Evolutionary conservation across 2,797 vertebrate genomes (phyloP), one percentile per base, ranked within the genome.

Genomic region (Alfaro cultratus): DNA sequence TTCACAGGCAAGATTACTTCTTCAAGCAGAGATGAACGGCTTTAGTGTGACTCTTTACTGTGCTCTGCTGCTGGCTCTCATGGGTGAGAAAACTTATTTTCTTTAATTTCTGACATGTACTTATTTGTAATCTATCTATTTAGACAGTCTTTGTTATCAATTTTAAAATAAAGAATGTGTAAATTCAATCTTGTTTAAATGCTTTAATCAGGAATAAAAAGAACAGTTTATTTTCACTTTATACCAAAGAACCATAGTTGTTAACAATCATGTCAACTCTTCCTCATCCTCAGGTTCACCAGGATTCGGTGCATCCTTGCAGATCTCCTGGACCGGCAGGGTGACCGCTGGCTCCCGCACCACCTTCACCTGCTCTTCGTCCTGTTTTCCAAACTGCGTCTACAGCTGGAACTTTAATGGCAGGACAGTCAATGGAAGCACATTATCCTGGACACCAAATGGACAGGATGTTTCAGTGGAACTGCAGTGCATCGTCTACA

Each of bases 371-470:
- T 91, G 89, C 70, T 85, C 83, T 45, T 90, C 86, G 6, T 49
- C 72, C 8, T 94, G 92, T 84, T 53, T 55, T 15, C 31, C 77
- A 4, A 85, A 81, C 46, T 92, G 90, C 78, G 26, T 26, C 57
- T 91, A 90, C 87, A 84, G 85, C 73, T 94, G 91, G 91, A 73
- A 47, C 11, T 78, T 92, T 0, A 55, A 73, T 10, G 87, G 3
- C 26, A 78, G 15, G 1, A 75, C 6, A 0, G 13, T 80, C 80
- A 75, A 64, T 1, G 87, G 88, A 36, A 85, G 29, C 75, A n/a
- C 26, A 0, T 53, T 93, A 3, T 76, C 36, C 8, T 91, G 89
- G 86, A 86, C 85, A 1, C 91, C 90, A 36, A 84, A 91, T 51
- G 89, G 89, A 41, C 75, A 34, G 21, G 86, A 83, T 36, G 60